Base-by-base conservation (phyloP, 2,888 invertebrate genomes). In the Ditula angustiorana region DNA sequence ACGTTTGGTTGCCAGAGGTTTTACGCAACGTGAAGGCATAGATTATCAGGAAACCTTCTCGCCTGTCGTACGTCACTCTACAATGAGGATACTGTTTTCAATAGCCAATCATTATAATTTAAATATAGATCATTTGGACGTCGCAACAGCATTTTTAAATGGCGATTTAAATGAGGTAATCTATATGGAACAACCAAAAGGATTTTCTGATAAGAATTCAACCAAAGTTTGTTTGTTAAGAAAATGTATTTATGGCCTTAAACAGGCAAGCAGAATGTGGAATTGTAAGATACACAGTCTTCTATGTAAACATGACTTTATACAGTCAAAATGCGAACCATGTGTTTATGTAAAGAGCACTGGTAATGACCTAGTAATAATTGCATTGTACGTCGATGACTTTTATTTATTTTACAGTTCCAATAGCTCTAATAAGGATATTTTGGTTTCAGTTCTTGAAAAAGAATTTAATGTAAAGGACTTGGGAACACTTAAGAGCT, bases 51-150 rank as follows among this genome's bases (percentile, higher is more conserved):
- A 52, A 19, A 52, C 52, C 2, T 30, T 19, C 24, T 52, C 52
- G 24, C 52, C 30, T 21, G 52, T 50, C 50, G 28, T 50, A 50
- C 50, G 50, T 30, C 30, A 50, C 30, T 50, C 30, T 19, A 50
- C 50, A 16, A 50, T 50, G 50, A 16, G 50, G 30, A 50, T 50
- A 30, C 30, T 50, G 50, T 50, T 50, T 19, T 50, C 50, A 16
- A 30, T 50, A 23, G 50, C 50, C 10, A 50, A 50, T 50, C 30
- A 50, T 4, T 30, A 7, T 30, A 19, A 50, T 50, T 50, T 50
- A 30, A 50, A n/a, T 30, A 50, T n/a, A n/a, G n/a, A n/a, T n/a
- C n/a, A n/a, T n/a, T n/a, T n/a, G n/a, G n/a, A n/a, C n/a, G n/a
- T n/a, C n/a, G n/a, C n/a, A n/a, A n/a, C n/a, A n/a, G n/a, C n/a